Percentiles rank a stretch among this genome's conserved stretches.
phyloP scores from a whole-genome alignment of 64 coral and sea anemone species.

The Stylophora pistillata region DNA sequence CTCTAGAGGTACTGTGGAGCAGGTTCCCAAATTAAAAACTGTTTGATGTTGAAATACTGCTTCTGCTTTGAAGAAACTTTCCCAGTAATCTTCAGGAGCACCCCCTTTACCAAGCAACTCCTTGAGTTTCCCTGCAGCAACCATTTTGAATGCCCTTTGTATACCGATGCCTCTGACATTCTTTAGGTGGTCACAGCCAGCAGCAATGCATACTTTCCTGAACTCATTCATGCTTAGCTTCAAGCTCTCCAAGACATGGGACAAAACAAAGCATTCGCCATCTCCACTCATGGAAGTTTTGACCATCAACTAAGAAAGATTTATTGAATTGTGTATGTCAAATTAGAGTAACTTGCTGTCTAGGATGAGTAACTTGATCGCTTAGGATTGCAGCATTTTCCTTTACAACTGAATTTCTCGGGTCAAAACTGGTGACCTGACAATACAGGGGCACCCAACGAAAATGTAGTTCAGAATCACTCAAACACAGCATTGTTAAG shows the following conservation, averaged over 20 bases:
- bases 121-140: slow-evolving; percentile 34
- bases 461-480: too few relatives aligned
- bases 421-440: too few relatives aligned
- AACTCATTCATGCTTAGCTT: slow-evolving; percentile 41
- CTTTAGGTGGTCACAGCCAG: slow-evolving; percentile 58
- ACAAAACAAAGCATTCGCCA: slow-evolving; percentile 39
- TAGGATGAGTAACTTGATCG: too few relatives aligned
- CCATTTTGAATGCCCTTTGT: slow-evolving; percentile 38
- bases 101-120: slow-evolving; percentile 20
- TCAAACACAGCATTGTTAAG: too few relatives aligned
- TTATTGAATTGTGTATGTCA: too few relatives aligned
- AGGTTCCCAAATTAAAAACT: slow-evolving; percentile 28
- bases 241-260: slow-evolving; percentile 23
- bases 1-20: slow-evolving; percentile 20
- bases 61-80: too few relatives aligned
- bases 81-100: too few relatives aligned
- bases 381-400: too few relatives aligned
- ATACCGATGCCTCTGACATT: slow-evolving; percentile 64
- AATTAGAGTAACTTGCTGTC: too few relatives aligned
- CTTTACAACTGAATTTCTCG: too few relatives aligned
- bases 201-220: slow-evolving; percentile 42
- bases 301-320: slow-evolving; percentile 47
- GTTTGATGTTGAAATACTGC: slow-evolving; percentile 49
- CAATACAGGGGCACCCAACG: too few relatives aligned
- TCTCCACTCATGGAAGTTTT: slow-evolving; percentile 44